Evolutionary conservation across 2,113 vertebrate species (phyloP).

Genomic region (Triplophysa dalaica): DNA sequence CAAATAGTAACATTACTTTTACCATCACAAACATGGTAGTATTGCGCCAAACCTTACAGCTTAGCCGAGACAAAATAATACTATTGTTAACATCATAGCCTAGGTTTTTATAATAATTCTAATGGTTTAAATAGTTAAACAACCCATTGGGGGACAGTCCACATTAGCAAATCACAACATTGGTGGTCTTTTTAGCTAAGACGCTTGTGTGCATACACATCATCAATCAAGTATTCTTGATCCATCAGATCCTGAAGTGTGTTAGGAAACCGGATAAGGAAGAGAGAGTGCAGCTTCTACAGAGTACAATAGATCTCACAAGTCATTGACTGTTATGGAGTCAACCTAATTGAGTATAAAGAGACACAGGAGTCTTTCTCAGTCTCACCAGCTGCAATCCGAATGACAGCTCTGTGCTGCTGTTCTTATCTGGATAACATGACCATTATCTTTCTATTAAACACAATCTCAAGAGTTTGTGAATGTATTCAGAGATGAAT

Average conservation of each 20-base stretch:
- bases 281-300: constrained; percentile 8
- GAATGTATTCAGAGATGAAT: not conserved
- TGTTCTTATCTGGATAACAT: constrained; percentile 1
- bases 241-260: not conserved
- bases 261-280: not conserved
- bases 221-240: not conserved
- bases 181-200: not conserved
- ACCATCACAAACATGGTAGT: no score
- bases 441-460: not conserved
- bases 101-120: no score
- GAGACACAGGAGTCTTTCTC: constrained; percentile 46
- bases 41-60: no score
- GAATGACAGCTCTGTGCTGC: constrained; percentile 1
- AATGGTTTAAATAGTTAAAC: no score
- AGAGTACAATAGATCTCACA: constrained; percentile 21
- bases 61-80: no score
- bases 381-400: constrained; percentile 46
- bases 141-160: no score
- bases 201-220: not conserved
- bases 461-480: not conserved
- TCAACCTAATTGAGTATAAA: constrained; percentile 33
- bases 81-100: no score
- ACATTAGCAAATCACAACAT: no score
- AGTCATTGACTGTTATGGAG: constrained; percentile 23
- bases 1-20: no score